phyloP scores from a whole-genome alignment of 2,888 invertebrate genomes.

The Drosophila pseudotalamancana region DNA sequence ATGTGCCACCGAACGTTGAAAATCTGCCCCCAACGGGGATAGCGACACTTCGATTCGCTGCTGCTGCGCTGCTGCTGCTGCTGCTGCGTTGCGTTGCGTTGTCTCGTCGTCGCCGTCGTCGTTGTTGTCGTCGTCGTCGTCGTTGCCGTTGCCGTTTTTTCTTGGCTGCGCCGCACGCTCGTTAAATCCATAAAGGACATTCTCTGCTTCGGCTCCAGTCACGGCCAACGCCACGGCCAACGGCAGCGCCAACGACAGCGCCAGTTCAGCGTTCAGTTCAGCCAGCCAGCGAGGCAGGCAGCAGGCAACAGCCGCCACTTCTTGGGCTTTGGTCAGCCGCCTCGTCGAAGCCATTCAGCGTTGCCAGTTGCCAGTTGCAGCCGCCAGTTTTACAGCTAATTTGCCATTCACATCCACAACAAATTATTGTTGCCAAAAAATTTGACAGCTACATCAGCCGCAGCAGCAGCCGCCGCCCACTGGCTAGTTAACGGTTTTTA shows the following conservation, averaged over 20 bases:
- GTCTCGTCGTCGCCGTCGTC: slow-evolving; percentile 32
- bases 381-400: slow-evolving; percentile 57
- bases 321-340: slow-evolving; percentile 49
- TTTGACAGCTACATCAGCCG: slow-evolving; percentile 24
- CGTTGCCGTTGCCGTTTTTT: slow-evolving; percentile 30
- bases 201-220: slow-evolving; percentile 67
- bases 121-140: slow-evolving; percentile 29
- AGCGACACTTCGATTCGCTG: slow-evolving; percentile 68
- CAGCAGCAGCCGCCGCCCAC: slow-evolving; percentile 21
- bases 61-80: slow-evolving; percentile 43
- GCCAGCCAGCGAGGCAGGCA: slow-evolving; percentile 61
- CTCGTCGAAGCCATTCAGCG: too few relatives aligned
- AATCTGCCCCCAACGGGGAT: slow-evolving; percentile 51
- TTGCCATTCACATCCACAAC: slow-evolving; percentile 52
- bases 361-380: slow-evolving; percentile 30
- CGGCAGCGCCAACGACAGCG: slow-evolving; percentile 43
- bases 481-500: slow-evolving; percentile 57
- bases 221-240: slow-evolving; percentile 60
- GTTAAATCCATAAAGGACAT: slow-evolving; percentile 72
- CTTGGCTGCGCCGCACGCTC: slow-evolving; percentile 43
- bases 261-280: slow-evolving; percentile 53
- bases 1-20: slow-evolving; percentile 25
- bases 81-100: slow-evolving; percentile 22
- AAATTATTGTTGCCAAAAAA: slow-evolving; percentile 38
- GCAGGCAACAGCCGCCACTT: slow-evolving; percentile 56